Evolutionary conservation across 2,888 invertebrate species (phyloP), one percentile per base, ranked within the genome.

Genomic region (Pseudeuparius sepicola): DNA sequence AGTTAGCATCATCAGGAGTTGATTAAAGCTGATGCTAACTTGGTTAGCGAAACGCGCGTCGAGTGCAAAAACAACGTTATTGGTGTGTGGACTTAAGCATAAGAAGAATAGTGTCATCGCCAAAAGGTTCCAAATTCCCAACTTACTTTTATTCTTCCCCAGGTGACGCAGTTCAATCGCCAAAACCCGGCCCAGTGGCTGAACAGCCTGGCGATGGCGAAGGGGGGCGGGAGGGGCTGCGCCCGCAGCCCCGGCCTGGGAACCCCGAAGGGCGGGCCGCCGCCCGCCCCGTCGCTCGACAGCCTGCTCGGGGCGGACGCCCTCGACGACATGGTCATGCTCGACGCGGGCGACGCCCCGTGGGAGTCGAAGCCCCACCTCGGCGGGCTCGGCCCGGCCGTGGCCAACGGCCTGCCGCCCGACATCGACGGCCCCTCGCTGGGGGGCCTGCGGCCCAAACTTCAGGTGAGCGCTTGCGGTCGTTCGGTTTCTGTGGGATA

Each of bases 131-230:
- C n/a, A n/a, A n/a, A n/a, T n/a, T n/a, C n/a, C n/a, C n/a, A n/a
- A n/a, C n/a, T n/a, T n/a, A n/a, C n/a, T n/a, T n/a, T n/a, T n/a
- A n/a, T n/a, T n/a, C n/a, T n/a, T n/a, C n/a, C n/a, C n/a, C n/a
- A n/a, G n/a, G n/a, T 51, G 17, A 82, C 83, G 35, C 89, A 88
- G 56, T 81, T 88, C 60, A 81, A 78, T 59, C 75, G 86, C 52
- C 87, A 85, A 56, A 85, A 81, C 55, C 79, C 81, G 31, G 78
- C 80, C 14, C 83, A 83, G 54, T 84, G 84, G 82, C 64, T 83
- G 23, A 83, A 80, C 56, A 82, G 77, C 55, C 67, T 84, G 31
- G 76, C 79, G 27, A 78, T 80, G 71, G 77, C 80, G 51, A 81
- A 81, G 57, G 78, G 75, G 47, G 73, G 80, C 46, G 78, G 75